These are phyloP conservation scores for Neoseiulus cucumeris DNA, from an alignment of 1,140 invertebrate genomes.

Conservation along the genomic window DNA sequence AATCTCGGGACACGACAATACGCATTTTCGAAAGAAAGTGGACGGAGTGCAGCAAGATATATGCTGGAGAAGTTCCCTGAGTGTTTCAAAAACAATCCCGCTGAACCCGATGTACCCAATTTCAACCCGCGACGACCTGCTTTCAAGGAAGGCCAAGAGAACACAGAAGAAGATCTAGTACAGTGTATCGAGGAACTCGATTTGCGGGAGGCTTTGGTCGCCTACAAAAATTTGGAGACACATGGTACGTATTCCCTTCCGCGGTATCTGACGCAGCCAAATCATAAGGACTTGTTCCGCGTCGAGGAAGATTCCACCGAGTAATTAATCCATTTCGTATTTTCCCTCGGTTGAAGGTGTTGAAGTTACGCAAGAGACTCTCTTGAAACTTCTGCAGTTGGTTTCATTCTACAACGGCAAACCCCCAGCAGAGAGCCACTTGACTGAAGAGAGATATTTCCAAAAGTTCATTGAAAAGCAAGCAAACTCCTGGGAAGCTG, in stretches of 20 bases:
- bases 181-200: constrained; percentile 41
- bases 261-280: not conserved
- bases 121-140: constrained; percentile 29
- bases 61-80: constrained; percentile 51
- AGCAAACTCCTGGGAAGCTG: constrained; percentile 48
- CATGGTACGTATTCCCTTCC: constrained; percentile 33
- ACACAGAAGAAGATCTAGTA: constrained; percentile 40
- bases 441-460: constrained; percentile 58
- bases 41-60: constrained; percentile 64
- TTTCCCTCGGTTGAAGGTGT: constrained; percentile 12
- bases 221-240: constrained; percentile 46
- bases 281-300: constrained; percentile 1
- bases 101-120: constrained; percentile 39
- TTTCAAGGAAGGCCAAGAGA: constrained; percentile 45
- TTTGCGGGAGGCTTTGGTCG: constrained; percentile 43
- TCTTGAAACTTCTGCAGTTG: constrained; percentile 53
- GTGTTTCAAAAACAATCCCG: constrained; percentile 45
- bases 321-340: too few relatives aligned
- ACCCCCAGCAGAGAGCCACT: constrained; percentile 40
- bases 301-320: too few relatives aligned
- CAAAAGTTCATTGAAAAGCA: constrained; percentile 29
- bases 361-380: constrained; percentile 36
- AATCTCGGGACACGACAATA: constrained; percentile 39
- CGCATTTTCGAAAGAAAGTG: constrained; percentile 60
- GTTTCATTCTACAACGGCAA: constrained; percentile 57